A percentile compares a stretch with the other conserved stretches of the same genome.
phyloP scores from a whole-genome alignment of 2,113 vertebrate genomes.

The Choloepus hoffmanni region DNA sequence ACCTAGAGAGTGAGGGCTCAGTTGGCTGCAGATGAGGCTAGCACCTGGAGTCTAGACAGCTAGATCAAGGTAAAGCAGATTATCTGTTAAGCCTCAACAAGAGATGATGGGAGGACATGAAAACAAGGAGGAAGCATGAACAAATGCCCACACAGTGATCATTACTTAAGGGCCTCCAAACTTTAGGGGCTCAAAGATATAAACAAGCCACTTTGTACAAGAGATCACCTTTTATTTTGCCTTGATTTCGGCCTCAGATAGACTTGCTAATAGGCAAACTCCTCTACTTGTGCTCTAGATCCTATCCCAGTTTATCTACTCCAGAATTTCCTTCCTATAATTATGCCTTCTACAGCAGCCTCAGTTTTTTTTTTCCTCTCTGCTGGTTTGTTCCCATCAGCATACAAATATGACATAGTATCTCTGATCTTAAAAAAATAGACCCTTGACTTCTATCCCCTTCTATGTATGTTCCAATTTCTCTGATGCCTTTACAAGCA shows the following conservation, averaged over 20 bases:
- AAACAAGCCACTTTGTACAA: neutral
- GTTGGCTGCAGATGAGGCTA: neutral
- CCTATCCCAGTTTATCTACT: neutral
- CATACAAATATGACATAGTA: neutral
- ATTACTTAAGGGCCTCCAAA: neutral
- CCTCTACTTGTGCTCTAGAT: neutral
- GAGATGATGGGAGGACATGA: neutral
- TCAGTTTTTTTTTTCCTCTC: neutral
- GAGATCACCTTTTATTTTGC: neutral
- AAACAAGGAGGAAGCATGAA: neutral
- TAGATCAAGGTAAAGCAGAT: neutral
- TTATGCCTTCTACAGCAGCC: neutral
- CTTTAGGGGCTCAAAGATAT: neutral
- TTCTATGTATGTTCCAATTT: neutral
- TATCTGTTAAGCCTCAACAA: neutral
- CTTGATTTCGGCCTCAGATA: neutral
- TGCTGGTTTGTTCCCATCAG: neutral
- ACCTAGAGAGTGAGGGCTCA: neutral
- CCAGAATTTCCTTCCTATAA: neutral
- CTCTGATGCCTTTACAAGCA: neutral
- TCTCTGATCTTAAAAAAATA: neutral
- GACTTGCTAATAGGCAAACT: neutral
- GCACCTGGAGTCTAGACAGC: neutral
- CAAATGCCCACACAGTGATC: neutral
- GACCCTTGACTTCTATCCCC: neutral